Conservation (phyloP, 2,797 vertebrate species). For the Nothura maculosa region DNA sequence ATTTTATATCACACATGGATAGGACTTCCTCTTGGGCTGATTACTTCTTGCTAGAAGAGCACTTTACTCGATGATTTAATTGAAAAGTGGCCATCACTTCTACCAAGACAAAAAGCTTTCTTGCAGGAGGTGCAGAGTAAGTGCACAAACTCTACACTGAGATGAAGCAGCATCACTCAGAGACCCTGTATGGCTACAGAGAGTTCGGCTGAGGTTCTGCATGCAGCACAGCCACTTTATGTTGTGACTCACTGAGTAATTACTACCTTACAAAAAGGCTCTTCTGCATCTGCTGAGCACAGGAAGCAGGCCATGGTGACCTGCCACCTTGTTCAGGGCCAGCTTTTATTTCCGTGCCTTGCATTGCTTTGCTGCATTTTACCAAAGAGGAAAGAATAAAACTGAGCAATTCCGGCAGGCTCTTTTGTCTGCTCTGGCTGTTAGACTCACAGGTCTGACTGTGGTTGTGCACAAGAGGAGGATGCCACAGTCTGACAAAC, state of each 20-base stretch:
- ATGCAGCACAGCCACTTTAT: neutral
- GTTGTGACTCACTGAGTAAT: neutral
- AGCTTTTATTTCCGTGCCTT: neutral
- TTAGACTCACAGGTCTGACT: neutral
- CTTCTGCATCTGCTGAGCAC: neutral
- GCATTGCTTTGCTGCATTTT: neutral
- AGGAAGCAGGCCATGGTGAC: rapidly evolving
- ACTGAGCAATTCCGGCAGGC: neutral
- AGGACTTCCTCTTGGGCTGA: constrained; percentile 13
- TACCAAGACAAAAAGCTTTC: neutral
- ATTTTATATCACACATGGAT: constrained; percentile 22
- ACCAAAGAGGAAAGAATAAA: neutral
- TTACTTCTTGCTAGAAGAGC: neutral
- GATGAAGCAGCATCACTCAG: neutral
- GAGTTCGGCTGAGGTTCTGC: neutral
- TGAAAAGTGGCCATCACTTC: neutral
- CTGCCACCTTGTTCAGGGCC: neutral
- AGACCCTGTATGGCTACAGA: neutral
- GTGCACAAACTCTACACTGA: neutral
- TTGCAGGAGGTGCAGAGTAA: neutral
- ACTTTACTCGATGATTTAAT: constrained; percentile 20
- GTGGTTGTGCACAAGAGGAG: neutral
- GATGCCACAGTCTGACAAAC: neutral
- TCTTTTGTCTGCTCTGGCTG: neutral
- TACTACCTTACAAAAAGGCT: neutral